Base-by-base conservation (phyloP, 2,113 vertebrate species). In the Psilopogon haemacephalus region DNA sequence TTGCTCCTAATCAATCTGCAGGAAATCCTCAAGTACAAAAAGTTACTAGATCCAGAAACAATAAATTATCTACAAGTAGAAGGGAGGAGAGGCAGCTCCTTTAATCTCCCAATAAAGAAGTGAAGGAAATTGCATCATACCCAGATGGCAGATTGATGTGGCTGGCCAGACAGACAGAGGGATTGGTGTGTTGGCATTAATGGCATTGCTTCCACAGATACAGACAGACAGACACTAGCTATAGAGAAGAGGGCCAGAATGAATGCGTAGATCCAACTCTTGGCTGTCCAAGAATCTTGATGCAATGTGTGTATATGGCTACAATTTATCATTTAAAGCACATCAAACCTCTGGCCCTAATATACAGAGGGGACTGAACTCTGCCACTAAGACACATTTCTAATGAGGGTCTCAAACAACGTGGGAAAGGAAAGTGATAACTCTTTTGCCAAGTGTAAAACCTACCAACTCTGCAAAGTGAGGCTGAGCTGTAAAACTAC, bases 91-190 rank as follows among this genome's bases (percentile, higher is more conserved):
- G 38, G 59, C 27, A 81, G 69, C 62, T 89, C 63, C 48, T 90
- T 95, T 95, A 95, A 96, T 94, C 84, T 88, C 88, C 40, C 82
- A 95, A 30, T 42, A 77, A 91, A 88, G 91, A 88, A 79, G 67
- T 44, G 86, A 74, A 93, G 94, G 87, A 95, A 96, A 95, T 93
- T 95, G 80, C 86, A 65, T 92, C 95, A 95, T 76, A 48, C 38
- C 62, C 88, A 90, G 86, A 89, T 88, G 94, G 84, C 48, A 90
- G 77, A 42, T 67, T 4, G 81, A 79, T 42, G 73, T 59, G 77
- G 76, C 77, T 68, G 91, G 83, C 71, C 81, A 85, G 84, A 52
- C 70, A 87, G 94, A 65, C 62, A 75, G 77, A 33, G 50, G 56
- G 50, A 86, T 78, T 6, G 3, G 54, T 59, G 67, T 1, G 0